Base-by-base conservation (phyloP, 2,797 vertebrate species). In the Sebastes variabilis region DNA sequence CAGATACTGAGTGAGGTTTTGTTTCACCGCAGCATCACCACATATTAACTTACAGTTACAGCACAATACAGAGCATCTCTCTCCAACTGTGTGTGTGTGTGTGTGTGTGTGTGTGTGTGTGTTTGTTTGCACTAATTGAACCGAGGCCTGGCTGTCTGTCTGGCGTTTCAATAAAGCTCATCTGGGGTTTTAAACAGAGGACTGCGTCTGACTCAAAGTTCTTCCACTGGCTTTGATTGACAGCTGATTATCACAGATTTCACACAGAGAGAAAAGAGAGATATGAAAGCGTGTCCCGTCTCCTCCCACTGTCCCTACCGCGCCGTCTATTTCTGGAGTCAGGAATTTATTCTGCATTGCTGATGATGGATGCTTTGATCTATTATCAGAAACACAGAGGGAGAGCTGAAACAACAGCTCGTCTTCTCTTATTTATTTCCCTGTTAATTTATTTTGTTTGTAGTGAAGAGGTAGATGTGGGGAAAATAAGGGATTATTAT, bases 191-290 rank as follows among this genome's bases (percentile, higher is more conserved):
- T 76, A 75, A 67, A 83, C 69, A 59, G 46, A 83, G 52, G 74
- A 79, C 62, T 16, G 2, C 6, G 75, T 75, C 61, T 64, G 68
- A 66, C 68, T 85, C 27, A 52, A 78, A 74, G 72, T 62, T 22
- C 77, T 66, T 80, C 64, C 68, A 72, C 67, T 79, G 20, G 46
- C 56, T 49, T 38, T 83, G 84, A 89, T 9, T 88, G 91, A 82
- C 85, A 80, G 86, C 32, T 80, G 58, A 86, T 84, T 74, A 49
- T 58, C 46, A 70, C 54, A 38, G 61, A 78, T 66, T 65, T 67
- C 34, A 75, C 65, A 60, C 24, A 14, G 75, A 52, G 42, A 14
- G 25, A 14, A 20, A 3, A 13, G 27, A 10, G 16, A 0, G 55
- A 12, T 32, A 14, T 11, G 22, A 49, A 8, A 22, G 46, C 7